A percentile compares a stretch with the other conserved stretches of the same genome.
These are phyloP conservation scores for Carcina quercana DNA, from an alignment of 2,888 invertebrate genomes.

Conservation along the genomic window DNA sequence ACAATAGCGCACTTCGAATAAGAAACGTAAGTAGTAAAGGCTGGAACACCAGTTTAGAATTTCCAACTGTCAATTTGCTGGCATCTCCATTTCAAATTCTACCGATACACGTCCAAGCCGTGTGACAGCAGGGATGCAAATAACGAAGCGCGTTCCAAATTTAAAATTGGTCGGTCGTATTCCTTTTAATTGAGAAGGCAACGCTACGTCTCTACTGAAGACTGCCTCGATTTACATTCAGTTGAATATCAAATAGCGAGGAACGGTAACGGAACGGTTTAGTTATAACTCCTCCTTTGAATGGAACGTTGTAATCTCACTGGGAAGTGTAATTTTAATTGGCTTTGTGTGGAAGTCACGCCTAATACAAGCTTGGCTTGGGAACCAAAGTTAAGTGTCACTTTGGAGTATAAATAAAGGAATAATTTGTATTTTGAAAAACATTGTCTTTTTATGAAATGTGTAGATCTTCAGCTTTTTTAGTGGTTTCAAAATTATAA, in stretches of 20 bases:
- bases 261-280: too few relatives aligned
- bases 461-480: too few relatives aligned
- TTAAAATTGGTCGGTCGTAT: conserved; percentile 18
- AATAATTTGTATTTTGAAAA: too few relatives aligned
- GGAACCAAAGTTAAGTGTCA: too few relatives aligned
- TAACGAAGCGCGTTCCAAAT: conserved; percentile 20
- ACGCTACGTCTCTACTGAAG: conserved; percentile 11
- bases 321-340: not conserved
- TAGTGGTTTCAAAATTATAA: too few relatives aligned
- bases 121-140: conserved; percentile 23
- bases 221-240: conserved; percentile 17
- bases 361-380: conserved; percentile 12
- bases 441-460: too few relatives aligned
- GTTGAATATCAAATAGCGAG: not conserved
- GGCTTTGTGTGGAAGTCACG: not conserved
- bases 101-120: conserved; percentile 21
- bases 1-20: too few relatives aligned
- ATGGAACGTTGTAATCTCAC: not conserved
- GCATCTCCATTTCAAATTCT: conserved; percentile 3
- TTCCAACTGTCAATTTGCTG: not conserved
- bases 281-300: too few relatives aligned
- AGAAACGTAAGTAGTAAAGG: too few relatives aligned
- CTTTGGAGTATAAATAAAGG: too few relatives aligned
- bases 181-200: conserved; percentile 16
- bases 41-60: too few relatives aligned